These are phyloP conservation scores for Maniola hyperantus DNA, from an alignment of 2,888 invertebrate genomes.

Conservation along the genomic window DNA sequence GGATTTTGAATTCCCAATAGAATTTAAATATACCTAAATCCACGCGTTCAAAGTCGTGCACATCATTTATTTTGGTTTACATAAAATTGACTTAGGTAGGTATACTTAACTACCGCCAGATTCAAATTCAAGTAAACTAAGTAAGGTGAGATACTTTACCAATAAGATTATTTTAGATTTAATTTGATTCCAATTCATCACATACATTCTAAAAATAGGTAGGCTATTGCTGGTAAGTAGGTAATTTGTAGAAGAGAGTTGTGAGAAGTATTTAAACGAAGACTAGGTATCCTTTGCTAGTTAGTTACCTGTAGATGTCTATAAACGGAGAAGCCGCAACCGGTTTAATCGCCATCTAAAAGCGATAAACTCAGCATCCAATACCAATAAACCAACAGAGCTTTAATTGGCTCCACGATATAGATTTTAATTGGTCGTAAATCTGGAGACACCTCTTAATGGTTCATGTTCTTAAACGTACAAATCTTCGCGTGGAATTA, in stretches of 20 bases:
- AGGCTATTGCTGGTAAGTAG: background rate
- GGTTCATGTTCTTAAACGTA: conserved; percentile 52
- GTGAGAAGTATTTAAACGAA: background rate
- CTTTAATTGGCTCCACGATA: conserved; percentile 75
- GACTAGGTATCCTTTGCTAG: background rate
- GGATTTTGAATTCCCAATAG: too few relatives aligned
- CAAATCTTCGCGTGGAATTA: conserved; percentile 55
- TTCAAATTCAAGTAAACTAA: background rate
- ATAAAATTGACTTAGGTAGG: too few relatives aligned
- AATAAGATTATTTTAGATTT: background rate
- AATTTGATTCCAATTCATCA: background rate
- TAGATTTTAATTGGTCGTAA: conserved; percentile 78
- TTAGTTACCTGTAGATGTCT: conserved; percentile 3
- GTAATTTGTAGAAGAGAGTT: too few relatives aligned
- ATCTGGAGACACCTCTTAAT: conserved; percentile 63
- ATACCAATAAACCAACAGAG: conserved; percentile 68
- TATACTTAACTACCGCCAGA: too few relatives aligned
- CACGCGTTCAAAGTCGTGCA: too few relatives aligned
- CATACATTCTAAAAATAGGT: background rate
- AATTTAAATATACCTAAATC: too few relatives aligned
- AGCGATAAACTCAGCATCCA: conserved; percentile 59
- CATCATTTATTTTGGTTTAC: too few relatives aligned
- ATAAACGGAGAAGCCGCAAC: conserved; percentile 38
- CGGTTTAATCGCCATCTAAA: conserved; percentile 48
- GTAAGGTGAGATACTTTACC: background rate